Conservation (phyloP, 1,140 invertebrate genomes). For the Trinorchestia longiramus region DNA sequence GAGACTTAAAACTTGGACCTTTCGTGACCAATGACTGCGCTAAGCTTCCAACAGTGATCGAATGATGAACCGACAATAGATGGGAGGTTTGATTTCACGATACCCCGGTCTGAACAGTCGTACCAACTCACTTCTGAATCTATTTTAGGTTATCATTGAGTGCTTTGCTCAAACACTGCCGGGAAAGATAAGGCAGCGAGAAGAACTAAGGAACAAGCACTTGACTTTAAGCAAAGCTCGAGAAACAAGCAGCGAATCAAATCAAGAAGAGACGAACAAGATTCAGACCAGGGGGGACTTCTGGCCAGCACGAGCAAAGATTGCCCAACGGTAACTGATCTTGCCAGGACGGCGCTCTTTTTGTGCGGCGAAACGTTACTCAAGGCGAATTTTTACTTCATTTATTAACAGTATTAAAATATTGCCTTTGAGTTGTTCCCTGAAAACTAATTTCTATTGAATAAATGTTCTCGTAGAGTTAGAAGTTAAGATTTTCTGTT, state of each 20-base stretch:
- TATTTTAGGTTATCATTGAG: neutral
- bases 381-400: neutral
- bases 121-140: neutral
- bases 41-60: neutral
- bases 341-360: neutral
- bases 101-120: neutral
- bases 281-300: neutral
- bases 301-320: neutral
- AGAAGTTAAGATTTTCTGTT: neutral
- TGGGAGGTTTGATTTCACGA: neutral
- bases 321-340: neutral
- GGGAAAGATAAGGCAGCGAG: neutral
- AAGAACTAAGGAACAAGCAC: neutral
- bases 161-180: neutral
- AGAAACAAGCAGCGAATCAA: constrained; percentile 7
- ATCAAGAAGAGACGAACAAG: neutral
- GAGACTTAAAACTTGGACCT: constrained; percentile 23
- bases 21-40: constrained; percentile 34
- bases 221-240: neutral
- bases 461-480: neutral
- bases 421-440: neutral
- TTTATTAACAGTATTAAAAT: neutral
- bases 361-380: neutral
- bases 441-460: neutral
- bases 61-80: neutral